Base-by-base conservation (phyloP, 1,140 invertebrate genomes). In the Drosophila ficusphila region DNA sequence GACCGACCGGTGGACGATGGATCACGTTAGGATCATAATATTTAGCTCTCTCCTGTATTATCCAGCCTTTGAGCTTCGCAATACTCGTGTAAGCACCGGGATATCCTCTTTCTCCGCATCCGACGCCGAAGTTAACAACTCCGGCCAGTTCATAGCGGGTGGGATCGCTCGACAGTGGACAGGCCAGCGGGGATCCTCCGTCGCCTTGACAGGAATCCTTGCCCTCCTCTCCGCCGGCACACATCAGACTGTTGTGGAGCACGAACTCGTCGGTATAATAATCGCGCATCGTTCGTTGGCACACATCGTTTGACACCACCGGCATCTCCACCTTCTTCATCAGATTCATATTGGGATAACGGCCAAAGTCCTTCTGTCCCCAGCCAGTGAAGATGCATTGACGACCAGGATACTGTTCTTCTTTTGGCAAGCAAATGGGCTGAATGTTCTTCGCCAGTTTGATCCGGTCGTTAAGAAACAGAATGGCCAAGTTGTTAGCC, bases 371-470 rank as follows among this genome's bases (percentile, higher is more conserved):
- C 57, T 94, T 92, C 89, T 96, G 96, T 12, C 96, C 96, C 96
- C 96, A 97, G 7, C 96, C 96, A 54, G 94, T 96, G 12, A 95
- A 95, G 42, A 95, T 93, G 86, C 97, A 97, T n/a, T n/a, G n/a
- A n/a, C n/a, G n/a, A n/a, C n/a, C n/a, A n/a, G n/a, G n/a, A n/a
- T n/a, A n/a, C n/a, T n/a, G 1, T 14, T 56, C 0, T 44, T 25
- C 7, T 52, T 8, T 3, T 31, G 92, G 92, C 44, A 93, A 74
- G 77, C 95, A 96, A 25, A 95, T 90, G 12, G 93, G 92, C 65
- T 93, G 93, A 33, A 96, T 93, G 79, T 95, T 93, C 3, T 93
- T 92, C 1, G 90, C 92, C 33, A 93, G 89, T 0, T 77, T 52
- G 1, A 95, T 72, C 0, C 93, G 92, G 11, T 73, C 49, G 1